phyloP scores from a whole-genome alignment of 2,888 invertebrate genomes.

The Lasioglossum leucozonium region DNA sequence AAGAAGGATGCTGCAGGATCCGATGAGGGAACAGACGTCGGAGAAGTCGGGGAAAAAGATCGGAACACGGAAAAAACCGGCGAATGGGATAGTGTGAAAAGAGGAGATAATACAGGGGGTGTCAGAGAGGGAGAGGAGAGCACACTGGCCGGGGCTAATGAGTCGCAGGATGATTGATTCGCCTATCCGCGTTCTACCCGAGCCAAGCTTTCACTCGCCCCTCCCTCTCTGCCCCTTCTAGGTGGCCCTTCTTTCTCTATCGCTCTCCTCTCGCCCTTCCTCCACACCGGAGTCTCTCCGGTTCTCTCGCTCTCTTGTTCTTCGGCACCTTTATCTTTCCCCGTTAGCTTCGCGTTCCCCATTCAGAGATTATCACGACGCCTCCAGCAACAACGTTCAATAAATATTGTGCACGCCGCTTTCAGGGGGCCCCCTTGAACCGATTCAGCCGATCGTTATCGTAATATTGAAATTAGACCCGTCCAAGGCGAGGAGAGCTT shows the following conservation, averaged over 20 bases:
- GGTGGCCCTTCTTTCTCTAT: conserved; percentile 41
- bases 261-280: conserved; percentile 40
- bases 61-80: conserved; percentile 18
- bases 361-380: conserved; percentile 74
- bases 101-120: conserved; percentile 56
- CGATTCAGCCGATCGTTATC: conserved; percentile 64
- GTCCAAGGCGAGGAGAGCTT: conserved; percentile 27
- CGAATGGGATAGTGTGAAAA: conserved; percentile 40
- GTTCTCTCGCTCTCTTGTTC: conserved; percentile 51
- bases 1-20: conserved; percentile 25
- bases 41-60: conserved; percentile 51
- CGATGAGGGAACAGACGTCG: conserved; percentile 33
- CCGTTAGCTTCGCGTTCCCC: conserved; percentile 72
- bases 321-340: conserved; percentile 72
- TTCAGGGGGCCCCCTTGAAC: conserved; percentile 58
- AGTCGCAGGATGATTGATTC: conserved; percentile 84
- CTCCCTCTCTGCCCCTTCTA: conserved; percentile 10
- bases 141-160: conserved; percentile 80
- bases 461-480: conserved; percentile 62
- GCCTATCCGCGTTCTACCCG: conserved; percentile 74
- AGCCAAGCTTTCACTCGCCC: conserved; percentile 75
- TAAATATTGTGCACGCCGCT: conserved; percentile 75
- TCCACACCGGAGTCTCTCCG: conserved; percentile 17
- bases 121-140: conserved; percentile 56
- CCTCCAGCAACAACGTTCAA: conserved; percentile 75